These are phyloP conservation scores for Muschampia plurimacula DNA, from an alignment of 2,888 invertebrate genomes.

Conservation along the genomic window DNA sequence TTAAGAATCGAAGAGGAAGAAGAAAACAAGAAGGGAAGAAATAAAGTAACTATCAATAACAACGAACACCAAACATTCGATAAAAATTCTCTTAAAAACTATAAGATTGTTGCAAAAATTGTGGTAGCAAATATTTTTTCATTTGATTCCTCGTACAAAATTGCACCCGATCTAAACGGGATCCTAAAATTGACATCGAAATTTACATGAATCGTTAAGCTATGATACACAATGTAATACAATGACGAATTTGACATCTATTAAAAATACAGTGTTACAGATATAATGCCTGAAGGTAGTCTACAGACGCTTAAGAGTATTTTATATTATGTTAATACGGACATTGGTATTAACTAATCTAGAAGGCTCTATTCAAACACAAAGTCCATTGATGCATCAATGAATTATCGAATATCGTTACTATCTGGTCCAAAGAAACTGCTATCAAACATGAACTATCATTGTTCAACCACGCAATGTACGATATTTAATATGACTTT, in stretches of 20 bases:
- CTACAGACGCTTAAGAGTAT: slow-evolving; percentile 34
- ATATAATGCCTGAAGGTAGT: slow-evolving; percentile 44
- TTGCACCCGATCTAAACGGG: slow-evolving; percentile 65
- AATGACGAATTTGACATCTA: slow-evolving; percentile 79
- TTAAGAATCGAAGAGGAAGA: slow-evolving; percentile 38
- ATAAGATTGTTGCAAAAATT: slow-evolving; percentile 76
- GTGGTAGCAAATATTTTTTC: slow-evolving; percentile 72
- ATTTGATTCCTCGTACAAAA: slow-evolving; percentile 63
- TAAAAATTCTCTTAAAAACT: slow-evolving; percentile 58
- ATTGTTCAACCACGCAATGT: too few relatives aligned
- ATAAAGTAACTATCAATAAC: slow-evolving; percentile 64
- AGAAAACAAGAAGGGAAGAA: slow-evolving; percentile 51
- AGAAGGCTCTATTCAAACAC: slow-evolving; percentile 10
- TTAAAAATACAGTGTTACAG: slow-evolving; percentile 72
- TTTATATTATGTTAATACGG: slow-evolving; percentile 26
- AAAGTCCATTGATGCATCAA: background rate
- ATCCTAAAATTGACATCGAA: slow-evolving; percentile 83
- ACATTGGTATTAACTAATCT: slow-evolving; percentile 7
- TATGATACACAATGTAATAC: slow-evolving; percentile 74
- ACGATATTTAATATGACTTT: too few relatives aligned
- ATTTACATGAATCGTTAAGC: slow-evolving; percentile 79
- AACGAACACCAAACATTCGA: slow-evolving; percentile 69
- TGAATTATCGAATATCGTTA: too few relatives aligned
- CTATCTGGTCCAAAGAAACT: too few relatives aligned
- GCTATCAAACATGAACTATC: too few relatives aligned